These are phyloP conservation scores for Nothocercus nigrocapillus DNA, from an alignment of 2,113 vertebrate genomes.

Conservation along the genomic window DNA sequence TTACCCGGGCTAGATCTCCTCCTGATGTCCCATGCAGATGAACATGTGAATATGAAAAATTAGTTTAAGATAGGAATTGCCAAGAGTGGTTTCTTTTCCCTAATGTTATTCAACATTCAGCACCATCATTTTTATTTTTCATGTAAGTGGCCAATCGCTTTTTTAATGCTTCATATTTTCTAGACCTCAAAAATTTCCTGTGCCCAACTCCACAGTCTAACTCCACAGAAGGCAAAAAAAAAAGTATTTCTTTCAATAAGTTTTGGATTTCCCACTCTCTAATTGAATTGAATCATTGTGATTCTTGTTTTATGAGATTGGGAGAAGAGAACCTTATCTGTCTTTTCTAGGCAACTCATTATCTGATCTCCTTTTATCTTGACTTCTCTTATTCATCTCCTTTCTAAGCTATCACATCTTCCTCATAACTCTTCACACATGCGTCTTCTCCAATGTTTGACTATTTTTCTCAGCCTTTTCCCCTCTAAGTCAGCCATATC, in stretches of 20 bases:
- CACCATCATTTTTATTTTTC: not conserved
- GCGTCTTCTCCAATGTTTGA: not conserved
- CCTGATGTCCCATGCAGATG: not conserved
- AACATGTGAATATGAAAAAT: not conserved
- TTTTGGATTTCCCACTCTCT: not conserved
- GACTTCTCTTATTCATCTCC: not conserved
- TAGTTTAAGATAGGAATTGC: not conserved
- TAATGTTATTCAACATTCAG: not conserved
- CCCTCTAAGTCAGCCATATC: not conserved
- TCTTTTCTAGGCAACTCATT: not conserved
- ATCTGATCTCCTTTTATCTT: not conserved
- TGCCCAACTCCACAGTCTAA: not conserved
- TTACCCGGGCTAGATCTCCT: not conserved
- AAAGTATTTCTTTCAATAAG: not conserved
- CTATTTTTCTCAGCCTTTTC: not conserved
- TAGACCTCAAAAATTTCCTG: not conserved
- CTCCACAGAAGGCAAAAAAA: not conserved
- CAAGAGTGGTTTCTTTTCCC: not conserved
- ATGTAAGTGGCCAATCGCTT: not conserved
- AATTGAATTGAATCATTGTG: not conserved
- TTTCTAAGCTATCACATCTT: not conserved
- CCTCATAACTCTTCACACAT: not conserved
- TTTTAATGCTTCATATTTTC: not conserved
- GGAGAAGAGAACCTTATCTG: not conserved
- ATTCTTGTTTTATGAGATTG: not conserved